A percentile compares a stretch with the other conserved stretches of the same genome.
These are phyloP conservation scores for Parapristionchus giblindavisi DNA, from an alignment of 2,888 invertebrate species.

Conservation along the genomic window DNA sequence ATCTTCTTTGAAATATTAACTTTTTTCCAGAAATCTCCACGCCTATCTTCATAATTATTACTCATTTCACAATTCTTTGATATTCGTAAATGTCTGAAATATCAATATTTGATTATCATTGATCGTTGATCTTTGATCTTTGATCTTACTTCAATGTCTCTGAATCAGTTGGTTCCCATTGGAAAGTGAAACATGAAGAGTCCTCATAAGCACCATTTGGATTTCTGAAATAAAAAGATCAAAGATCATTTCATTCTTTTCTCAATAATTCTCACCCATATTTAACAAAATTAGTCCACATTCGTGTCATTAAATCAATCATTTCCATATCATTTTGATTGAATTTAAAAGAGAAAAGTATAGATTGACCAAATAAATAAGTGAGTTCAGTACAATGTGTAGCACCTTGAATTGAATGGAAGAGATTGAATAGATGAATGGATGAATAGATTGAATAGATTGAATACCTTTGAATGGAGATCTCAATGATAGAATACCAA, in stretches of 20 bases:
- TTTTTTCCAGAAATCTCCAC: constrained; percentile 58
- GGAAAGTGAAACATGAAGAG: constrained; percentile 58
- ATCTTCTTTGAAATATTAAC: constrained; percentile 45
- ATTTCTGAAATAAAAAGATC: constrained; percentile 48
- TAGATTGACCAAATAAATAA: constrained; percentile 63
- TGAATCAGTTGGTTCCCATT: constrained; percentile 57
- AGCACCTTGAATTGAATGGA: constrained; percentile 41
- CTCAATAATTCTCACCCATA: constrained; percentile 48
- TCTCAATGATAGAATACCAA: constrained; percentile 53
- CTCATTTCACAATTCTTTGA: constrained; percentile 56
- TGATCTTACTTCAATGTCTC: constrained; percentile 41
- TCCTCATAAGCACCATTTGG: constrained; percentile 63
- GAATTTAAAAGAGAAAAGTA: constrained; percentile 59
- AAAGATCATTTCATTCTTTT: not conserved
- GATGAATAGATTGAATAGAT: not conserved
- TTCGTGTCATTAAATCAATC: constrained; percentile 58
- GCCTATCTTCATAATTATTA: constrained; percentile 48
- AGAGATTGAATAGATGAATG: not conserved
- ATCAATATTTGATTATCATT: not conserved
- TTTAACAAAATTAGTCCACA: constrained; percentile 67
- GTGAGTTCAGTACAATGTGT: constrained; percentile 64
- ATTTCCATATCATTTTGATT: constrained; percentile 58
- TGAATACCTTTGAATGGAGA: constrained; percentile 59
- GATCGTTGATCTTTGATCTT: not conserved
- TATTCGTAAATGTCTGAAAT: constrained; percentile 46